phyloP scores from a whole-genome alignment of 2,888 invertebrate species.

The Neoaliturus tenellus region DNA sequence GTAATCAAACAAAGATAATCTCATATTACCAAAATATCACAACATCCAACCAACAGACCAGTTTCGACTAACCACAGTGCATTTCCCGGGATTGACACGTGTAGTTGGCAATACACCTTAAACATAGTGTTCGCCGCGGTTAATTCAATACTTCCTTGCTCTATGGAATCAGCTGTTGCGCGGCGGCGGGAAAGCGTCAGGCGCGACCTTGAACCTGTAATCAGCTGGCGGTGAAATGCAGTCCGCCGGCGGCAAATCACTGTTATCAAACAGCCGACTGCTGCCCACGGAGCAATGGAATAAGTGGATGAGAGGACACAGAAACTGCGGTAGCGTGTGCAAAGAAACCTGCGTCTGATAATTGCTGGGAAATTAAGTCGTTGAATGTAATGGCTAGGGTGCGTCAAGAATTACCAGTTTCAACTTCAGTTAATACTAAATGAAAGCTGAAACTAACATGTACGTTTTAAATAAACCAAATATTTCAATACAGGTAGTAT shows the following conservation, averaged over 20 bases:
- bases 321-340: background rate
- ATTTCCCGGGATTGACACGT: too few relatives aligned
- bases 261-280: background rate
- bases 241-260: background rate
- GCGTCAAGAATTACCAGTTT: too few relatives aligned
- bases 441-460: too few relatives aligned
- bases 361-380: too few relatives aligned
- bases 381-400: too few relatives aligned
- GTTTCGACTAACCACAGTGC: too few relatives aligned
- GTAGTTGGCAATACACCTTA: background rate
- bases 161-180: background rate
- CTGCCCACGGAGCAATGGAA: background rate
- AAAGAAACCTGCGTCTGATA: background rate
- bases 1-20: too few relatives aligned
- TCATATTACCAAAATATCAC: too few relatives aligned
- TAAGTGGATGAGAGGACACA: background rate
- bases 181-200: background rate
- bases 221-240: conserved; percentile 22
- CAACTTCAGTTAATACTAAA: too few relatives aligned
- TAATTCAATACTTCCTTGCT: background rate
- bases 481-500: too few relatives aligned
- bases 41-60: too few relatives aligned
- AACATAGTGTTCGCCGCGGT: background rate
- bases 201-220: conserved; percentile 10
- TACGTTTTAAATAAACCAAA: too few relatives aligned